phyloP scores from a whole-genome alignment of 2,888 invertebrate species.

The Falcaria lacertinaria region DNA sequence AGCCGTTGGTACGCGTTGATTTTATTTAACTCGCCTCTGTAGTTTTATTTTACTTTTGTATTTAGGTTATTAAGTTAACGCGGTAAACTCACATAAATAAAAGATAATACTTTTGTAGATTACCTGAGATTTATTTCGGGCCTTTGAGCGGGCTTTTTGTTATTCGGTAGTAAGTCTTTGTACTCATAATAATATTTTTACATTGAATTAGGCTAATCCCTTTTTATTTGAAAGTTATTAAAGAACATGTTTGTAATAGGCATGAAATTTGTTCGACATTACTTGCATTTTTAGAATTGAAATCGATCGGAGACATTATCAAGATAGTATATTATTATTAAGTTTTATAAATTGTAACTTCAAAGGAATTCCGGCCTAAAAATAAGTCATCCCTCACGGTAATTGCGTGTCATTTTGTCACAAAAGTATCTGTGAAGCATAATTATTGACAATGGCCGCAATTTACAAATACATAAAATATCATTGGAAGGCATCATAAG shows the following conservation, averaged over 20 bases:
- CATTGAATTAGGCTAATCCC: no score
- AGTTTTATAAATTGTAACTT: no score
- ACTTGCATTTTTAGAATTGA: no score
- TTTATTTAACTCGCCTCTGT: neutral
- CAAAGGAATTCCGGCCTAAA: no score
- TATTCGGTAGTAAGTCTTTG: no score
- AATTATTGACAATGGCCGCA: neutral
- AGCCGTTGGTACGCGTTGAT: neutral
- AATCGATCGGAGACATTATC: no score
- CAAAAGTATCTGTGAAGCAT: neutral
- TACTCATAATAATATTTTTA: no score
- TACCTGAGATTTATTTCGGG: neutral
- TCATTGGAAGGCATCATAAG: neutral
- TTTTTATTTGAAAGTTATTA: no score
- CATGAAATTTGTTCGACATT: no score
- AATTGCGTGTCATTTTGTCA: neutral
- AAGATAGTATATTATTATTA: no score
- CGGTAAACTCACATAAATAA: neutral
- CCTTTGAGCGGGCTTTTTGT: neutral
- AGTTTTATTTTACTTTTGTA: neutral
- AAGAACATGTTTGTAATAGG: no score
- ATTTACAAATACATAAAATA: neutral
- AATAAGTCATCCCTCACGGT: neutral
- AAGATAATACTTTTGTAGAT: neutral
- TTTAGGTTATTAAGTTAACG: neutral